Conservation (phyloP, 2,113 vertebrate genomes). For the Empidonax traillii region DNA sequence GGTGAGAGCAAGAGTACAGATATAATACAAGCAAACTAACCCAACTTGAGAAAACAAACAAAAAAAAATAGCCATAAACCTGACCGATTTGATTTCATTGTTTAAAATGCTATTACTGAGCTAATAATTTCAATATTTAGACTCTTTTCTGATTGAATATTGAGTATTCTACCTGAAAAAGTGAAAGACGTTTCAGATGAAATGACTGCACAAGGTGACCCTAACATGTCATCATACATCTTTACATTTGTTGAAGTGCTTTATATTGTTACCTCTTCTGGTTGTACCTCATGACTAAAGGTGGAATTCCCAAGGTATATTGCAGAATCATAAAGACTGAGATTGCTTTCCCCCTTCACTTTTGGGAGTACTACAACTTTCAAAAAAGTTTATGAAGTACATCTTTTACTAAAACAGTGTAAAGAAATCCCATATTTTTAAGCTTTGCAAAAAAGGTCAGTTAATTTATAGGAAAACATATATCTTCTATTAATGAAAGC, state of each 20-base stretch:
- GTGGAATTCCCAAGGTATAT: not conserved
- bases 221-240: not conserved
- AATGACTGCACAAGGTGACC: not conserved
- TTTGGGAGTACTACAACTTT: not conserved
- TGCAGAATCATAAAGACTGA: not conserved
- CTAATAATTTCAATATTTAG: not conserved
- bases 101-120: not conserved
- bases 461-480: not conserved
- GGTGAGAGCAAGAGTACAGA: not conserved
- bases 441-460: not conserved
- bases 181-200: not conserved
- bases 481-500: not conserved
- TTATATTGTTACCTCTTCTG: not conserved
- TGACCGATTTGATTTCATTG: accelerated
- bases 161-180: not conserved
- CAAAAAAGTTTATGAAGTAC: not conserved
- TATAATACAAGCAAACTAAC: not conserved
- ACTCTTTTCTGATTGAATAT: not conserved
- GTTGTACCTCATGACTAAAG: not conserved
- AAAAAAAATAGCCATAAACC: not conserved
- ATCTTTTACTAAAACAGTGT: not conserved
- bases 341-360: not conserved
- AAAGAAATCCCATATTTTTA: not conserved
- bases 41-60: not conserved
- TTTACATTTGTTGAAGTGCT: not conserved